Base-by-base conservation (phyloP, 2,888 invertebrate genomes). In the Nebria salina region DNA sequence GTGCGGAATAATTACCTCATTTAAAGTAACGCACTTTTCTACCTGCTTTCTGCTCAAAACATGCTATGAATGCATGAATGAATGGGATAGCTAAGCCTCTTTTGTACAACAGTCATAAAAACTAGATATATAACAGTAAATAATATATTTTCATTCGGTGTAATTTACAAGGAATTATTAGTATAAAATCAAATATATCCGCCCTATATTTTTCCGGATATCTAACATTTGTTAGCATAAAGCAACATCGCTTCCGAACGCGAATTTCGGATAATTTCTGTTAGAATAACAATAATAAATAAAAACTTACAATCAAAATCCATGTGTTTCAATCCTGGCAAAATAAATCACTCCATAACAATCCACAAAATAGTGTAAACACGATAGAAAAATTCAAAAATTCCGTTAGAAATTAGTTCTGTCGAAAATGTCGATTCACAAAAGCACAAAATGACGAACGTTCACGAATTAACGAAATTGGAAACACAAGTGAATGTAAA, bases 251-350 rank as follows among this genome's bases (percentile, higher is more conserved):
- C 6, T 13, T 13, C 54, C 13, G 7, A 13, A 11, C 54, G 7
- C 54, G 54, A 54, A 3, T 54, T 54, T 4, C 54, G 6, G 54
- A 11, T 54, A 54, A 54, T 54, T 34, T 4, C 1, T 66, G 8
- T 66, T 25, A 66, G 7, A 70, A 70, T 11, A 26, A 70, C 1
- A n/a, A 68, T 70, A 70, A 70, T 26, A 6, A 11, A 7, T 70
- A 25, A 66, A 15, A 11, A 79, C 79, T 75, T 75, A 79, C 79
- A 79, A 74, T 79, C 70, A 75, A 64, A 68, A 75, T 79, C 79
- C 79, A 79, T 74, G 54, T 68, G 68, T 68, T 74, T 72, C 26
- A 42, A 79, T 79, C 75, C 79, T 43, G n/a, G 70, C 11, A 11
- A 54, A 54, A 54, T 54, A 54, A 54, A 54, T 54, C 54, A 54